Evolutionary conservation across 2,888 invertebrate genomes (phyloP).

Genomic region (Oegoconia quadripuncta): DNA sequence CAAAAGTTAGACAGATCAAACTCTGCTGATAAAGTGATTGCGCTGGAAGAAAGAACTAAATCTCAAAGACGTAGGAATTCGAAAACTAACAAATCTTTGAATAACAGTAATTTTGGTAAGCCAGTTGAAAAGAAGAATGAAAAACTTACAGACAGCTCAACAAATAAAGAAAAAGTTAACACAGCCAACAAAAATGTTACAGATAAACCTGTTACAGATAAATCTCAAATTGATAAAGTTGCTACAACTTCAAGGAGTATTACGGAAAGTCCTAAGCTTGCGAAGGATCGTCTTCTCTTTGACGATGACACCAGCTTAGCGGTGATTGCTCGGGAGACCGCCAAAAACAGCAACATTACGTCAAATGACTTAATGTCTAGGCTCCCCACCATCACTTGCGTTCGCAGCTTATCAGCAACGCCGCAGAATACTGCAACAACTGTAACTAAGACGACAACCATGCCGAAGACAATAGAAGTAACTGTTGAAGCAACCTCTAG

Average conservation of each 20-base stretch:
- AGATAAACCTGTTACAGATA: constrained; percentile 15
- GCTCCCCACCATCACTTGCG: constrained; percentile 57
- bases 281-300: constrained; percentile 38
- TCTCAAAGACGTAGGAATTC: constrained; percentile 40
- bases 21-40: constrained; percentile 24
- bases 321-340: constrained; percentile 38
- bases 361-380: constrained; percentile 28
- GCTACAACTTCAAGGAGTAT: constrained; percentile 13
- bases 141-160: constrained; percentile 23
- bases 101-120: constrained; percentile 26
- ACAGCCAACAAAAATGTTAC: constrained; percentile 18
- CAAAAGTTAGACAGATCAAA: constrained; percentile 16
- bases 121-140: too few relatives aligned
- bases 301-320: constrained; percentile 58
- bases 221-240: constrained; percentile 13
- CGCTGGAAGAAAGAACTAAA: constrained; percentile 27
- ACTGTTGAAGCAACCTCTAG: constrained; percentile 40
- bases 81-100: constrained; percentile 41
- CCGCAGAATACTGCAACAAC: constrained; percentile 23
- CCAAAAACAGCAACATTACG: constrained; percentile 20
- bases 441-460: constrained; percentile 21
- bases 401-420: constrained; percentile 49
- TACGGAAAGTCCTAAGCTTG: constrained; percentile 25
- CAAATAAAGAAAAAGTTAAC: constrained; percentile 21
- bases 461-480: constrained; percentile 32